Percentiles rank a stretch among this genome's conserved stretches.
Evolutionary conservation across 2,113 vertebrate species (phyloP).

Genomic region (Triplophysa dalaica): DNA sequence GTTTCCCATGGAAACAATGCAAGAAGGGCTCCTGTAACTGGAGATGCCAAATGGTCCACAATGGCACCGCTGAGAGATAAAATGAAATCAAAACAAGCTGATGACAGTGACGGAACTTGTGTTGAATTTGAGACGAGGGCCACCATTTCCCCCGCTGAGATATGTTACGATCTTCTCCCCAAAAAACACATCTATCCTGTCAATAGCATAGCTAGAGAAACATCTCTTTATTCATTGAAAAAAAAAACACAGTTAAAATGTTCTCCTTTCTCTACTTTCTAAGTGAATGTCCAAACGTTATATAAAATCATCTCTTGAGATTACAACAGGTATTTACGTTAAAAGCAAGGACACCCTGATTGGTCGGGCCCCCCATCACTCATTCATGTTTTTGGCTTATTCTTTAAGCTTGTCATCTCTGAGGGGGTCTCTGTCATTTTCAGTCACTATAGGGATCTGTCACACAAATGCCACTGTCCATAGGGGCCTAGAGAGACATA

Average conservation of each 20-base stretch:
- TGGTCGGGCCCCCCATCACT: conserved; percentile 59
- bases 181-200: conserved; percentile 8
- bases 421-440: conserved; percentile 63
- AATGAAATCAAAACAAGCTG: conserved; percentile 78
- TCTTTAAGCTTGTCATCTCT: conserved; percentile 66
- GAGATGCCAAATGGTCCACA: conserved; percentile 67
- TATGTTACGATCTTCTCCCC: conserved; percentile 32
- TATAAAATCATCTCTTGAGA: conserved; percentile 18
- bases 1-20: conserved; percentile 77
- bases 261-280: not conserved
- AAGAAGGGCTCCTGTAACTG: conserved; percentile 65
- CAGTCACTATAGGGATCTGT: conserved; percentile 63
- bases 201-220: not conserved
- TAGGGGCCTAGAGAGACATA: conserved; percentile 57
- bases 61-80: conserved; percentile 74
- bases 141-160: conserved; percentile 50
- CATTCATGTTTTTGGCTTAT: conserved; percentile 55
- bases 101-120: conserved; percentile 77
- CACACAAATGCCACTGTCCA: conserved; percentile 74
- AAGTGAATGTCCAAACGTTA: not conserved
- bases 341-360: conserved; percentile 21
- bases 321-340: conserved; percentile 15
- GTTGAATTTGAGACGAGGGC: conserved; percentile 68
- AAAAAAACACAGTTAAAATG: not conserved
- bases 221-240: not conserved